phyloP scores from a whole-genome alignment of 2,797 vertebrate species.

The Intellagama lesueurii region DNA sequence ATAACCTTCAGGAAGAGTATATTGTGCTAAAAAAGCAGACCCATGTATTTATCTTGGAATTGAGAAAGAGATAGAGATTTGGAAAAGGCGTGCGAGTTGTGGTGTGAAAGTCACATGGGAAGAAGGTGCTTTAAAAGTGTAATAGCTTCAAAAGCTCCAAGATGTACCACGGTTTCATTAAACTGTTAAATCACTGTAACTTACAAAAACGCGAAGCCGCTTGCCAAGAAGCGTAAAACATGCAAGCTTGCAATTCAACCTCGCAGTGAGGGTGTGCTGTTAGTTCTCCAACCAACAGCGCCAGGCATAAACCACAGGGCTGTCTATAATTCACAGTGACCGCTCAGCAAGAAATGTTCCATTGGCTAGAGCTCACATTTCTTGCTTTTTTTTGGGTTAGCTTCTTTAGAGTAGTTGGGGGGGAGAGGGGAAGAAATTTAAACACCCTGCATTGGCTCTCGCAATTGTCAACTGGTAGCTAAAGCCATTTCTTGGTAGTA shows the following conservation, averaged over 20 bases:
- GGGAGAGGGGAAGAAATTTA: background rate
- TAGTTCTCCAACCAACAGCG: background rate
- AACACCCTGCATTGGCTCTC: background rate
- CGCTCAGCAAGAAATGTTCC: background rate
- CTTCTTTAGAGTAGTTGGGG: background rate
- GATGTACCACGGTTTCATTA: background rate
- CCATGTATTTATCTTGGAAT: conserved; percentile 36
- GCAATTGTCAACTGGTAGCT: too few species aligned
- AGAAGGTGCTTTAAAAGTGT: background rate
- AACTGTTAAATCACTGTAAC: conserved; percentile 4
- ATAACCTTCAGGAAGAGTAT: background rate
- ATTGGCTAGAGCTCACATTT: background rate
- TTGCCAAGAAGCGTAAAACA: conserved; percentile 13
- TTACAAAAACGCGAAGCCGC: background rate
- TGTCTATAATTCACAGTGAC: background rate
- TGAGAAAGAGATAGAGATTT: conserved; percentile 24
- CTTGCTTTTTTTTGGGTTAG: background rate
- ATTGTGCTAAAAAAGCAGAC: background rate
- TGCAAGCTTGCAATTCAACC: conserved; percentile 32
- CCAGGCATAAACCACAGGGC: conserved; percentile 11
- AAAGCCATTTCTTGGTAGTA: background rate
- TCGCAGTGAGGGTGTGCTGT: background rate
- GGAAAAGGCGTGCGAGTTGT: background rate
- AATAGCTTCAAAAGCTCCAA: background rate
- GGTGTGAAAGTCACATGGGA: conserved; percentile 34